These are phyloP conservation scores for Macrocentrus cingulum DNA, from an alignment of 1,140 invertebrate species.

Conservation along the genomic window DNA sequence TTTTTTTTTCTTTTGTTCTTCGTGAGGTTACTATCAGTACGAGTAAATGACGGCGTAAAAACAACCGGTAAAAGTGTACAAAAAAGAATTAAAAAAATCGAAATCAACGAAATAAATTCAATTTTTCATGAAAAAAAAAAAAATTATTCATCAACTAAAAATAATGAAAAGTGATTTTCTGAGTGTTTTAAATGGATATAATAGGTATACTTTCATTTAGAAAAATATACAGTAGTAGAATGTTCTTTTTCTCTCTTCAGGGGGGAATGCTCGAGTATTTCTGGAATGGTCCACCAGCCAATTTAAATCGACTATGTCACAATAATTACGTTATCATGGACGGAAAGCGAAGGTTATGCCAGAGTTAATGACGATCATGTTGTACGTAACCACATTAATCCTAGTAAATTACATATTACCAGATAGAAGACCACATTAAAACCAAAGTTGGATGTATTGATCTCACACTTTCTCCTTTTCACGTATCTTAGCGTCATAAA, in stretches of 20 bases:
- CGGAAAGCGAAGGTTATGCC: conserved; percentile 7
- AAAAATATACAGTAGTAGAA: too few species aligned
- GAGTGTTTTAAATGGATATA: too few species aligned
- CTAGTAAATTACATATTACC: conserved; percentile 10
- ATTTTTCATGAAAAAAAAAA: too few species aligned
- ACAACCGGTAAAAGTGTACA: too few species aligned
- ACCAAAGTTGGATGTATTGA: not conserved
- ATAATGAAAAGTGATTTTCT: too few species aligned
- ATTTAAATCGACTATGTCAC: not conserved
- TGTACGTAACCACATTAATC: not conserved
- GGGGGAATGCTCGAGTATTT: not conserved
- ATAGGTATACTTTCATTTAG: too few species aligned
- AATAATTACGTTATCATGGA: conserved; percentile 4
- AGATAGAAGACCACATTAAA: not conserved
- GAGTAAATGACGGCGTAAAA: too few species aligned
- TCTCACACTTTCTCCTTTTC: conserved; percentile 8
- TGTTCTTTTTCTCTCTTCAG: not conserved
- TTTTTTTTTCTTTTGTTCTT: too few species aligned
- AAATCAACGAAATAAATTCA: too few species aligned
- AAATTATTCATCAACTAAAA: too few species aligned
- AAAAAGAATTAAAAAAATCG: too few species aligned
- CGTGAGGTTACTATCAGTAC: too few species aligned
- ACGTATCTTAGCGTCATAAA: not conserved
- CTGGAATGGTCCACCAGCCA: not conserved
- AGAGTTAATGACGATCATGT: not conserved